These are phyloP conservation scores for Ceyx cyanopectus DNA, from an alignment of 2,113 vertebrate genomes.

Conservation along the genomic window DNA sequence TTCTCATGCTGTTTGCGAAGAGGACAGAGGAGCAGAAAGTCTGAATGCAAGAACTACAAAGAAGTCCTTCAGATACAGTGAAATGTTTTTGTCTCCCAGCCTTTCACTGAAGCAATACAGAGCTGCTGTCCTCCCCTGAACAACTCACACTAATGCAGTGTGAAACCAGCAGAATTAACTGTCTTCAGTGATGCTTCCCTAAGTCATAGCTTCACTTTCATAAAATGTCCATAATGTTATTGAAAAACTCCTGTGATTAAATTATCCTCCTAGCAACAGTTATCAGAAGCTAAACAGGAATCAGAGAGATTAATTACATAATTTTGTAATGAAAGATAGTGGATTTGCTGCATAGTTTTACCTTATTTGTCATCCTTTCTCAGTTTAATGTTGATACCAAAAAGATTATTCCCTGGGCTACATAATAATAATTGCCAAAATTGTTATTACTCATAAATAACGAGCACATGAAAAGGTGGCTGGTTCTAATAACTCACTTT, in stretches of 20 bases:
- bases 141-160: neutral
- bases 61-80: neutral
- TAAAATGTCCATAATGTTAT: neutral
- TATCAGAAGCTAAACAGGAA: neutral
- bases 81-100: neutral
- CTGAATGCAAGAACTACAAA: neutral
- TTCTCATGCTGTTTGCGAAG: neutral
- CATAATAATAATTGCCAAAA: neutral
- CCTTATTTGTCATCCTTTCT: neutral
- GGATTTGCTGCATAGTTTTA: neutral
- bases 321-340: neutral
- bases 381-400: neutral
- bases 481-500: neutral
- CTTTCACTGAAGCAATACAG: neutral
- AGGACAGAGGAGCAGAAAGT: neutral
- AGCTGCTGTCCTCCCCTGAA: neutral
- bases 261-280: neutral
- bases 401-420: neutral
- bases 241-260: neutral
- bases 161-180: neutral
- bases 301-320: neutral
- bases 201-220: neutral
- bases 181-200: neutral
- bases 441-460: neutral
- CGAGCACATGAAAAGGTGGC: neutral